Percentiles rank a stretch among this genome's conserved stretches.
Evolutionary conservation across 2,797 vertebrate genomes (phyloP).

Genomic region (Poecilia wingei): DNA sequence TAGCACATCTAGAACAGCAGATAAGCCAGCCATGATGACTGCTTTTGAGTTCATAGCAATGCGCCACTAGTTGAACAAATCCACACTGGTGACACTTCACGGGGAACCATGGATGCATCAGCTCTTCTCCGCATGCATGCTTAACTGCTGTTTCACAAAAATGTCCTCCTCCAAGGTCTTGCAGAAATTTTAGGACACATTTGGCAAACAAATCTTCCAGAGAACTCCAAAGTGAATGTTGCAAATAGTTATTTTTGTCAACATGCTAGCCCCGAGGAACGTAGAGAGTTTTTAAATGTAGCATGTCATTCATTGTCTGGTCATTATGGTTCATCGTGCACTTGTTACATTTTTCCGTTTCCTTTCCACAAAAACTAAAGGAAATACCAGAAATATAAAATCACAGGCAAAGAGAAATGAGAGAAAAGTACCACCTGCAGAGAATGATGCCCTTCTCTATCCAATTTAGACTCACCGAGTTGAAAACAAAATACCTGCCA

Average conservation of each 20-base stretch:
- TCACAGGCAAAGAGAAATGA: too few relatives aligned
- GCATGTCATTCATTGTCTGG: background rate
- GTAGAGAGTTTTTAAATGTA: background rate
- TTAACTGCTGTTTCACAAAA: background rate
- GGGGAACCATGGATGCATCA: background rate
- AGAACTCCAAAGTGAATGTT: background rate
- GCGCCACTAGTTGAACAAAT: background rate
- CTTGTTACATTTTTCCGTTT: background rate
- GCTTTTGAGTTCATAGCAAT: background rate
- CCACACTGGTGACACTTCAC: background rate
- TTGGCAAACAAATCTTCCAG: background rate
- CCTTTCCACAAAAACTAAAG: conserved; percentile 14
- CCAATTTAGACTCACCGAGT: background rate
- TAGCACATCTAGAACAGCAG: background rate
- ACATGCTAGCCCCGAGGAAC: background rate
- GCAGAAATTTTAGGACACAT: background rate
- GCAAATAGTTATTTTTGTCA: background rate
- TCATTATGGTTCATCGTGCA: background rate
- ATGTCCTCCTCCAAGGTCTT: background rate
- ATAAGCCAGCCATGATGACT: background rate
- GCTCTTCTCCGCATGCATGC: background rate
- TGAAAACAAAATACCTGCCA: conserved; percentile 4
- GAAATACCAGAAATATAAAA: too few relatives aligned
- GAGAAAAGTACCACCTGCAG: background rate
- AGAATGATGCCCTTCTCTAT: conserved; percentile 3